Percentiles rank a stretch among this genome's conserved stretches.
Conservation (phyloP, 2,113 vertebrate genomes). For the Platycercus adscitus region DNA sequence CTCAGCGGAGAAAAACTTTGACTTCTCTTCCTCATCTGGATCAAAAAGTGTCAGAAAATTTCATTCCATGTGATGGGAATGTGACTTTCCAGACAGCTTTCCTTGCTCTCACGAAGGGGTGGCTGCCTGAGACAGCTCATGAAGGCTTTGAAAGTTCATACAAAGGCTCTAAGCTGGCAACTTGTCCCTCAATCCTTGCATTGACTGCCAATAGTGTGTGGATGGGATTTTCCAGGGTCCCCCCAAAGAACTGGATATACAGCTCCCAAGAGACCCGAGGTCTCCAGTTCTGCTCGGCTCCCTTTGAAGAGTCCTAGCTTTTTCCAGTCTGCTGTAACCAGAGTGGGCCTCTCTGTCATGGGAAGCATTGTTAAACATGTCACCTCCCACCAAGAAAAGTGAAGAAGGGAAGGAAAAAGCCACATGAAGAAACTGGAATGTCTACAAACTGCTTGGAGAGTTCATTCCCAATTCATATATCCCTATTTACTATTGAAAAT, state of each 20-base stretch:
- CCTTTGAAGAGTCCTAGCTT: background rate
- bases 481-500: background rate
- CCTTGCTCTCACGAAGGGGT: background rate
- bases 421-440: constrained; percentile 42
- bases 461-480: background rate
- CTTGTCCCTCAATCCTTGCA: background rate
- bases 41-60: background rate
- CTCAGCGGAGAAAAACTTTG: background rate
- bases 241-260: background rate
- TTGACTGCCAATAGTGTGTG: background rate
- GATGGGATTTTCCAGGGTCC: background rate
- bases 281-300: background rate
- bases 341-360: background rate
- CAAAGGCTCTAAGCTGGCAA: constrained; percentile 11
- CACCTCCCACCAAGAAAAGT: constrained; percentile 48
- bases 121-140: background rate
- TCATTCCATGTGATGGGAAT: background rate
- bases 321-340: background rate
- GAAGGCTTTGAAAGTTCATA: background rate
- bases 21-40: background rate
- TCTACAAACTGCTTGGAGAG: background rate
- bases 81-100: background rate
- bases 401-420: background rate
- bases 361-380: constrained; percentile 13
- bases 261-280: background rate